Evolutionary conservation across 2,888 invertebrate genomes (phyloP), one percentile per base, ranked within the genome.

Genomic region (Platynereis dumerilii): DNA sequence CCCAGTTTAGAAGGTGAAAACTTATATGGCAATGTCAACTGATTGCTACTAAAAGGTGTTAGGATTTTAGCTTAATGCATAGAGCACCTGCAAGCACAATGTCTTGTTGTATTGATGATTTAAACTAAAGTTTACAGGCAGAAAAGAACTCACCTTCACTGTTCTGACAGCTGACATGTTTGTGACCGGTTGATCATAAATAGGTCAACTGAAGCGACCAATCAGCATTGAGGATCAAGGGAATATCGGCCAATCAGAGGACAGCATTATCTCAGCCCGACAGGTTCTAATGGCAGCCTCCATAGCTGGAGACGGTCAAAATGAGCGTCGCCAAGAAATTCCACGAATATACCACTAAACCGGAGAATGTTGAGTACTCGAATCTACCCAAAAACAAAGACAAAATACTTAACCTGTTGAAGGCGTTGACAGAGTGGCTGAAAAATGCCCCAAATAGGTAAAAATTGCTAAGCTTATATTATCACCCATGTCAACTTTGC

Each of bases 361-460:
- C 61, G 24, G 61, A 61, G 29, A 48, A 61, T 34, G 53, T 61
- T 24, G 61, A 61, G 29, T 54, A 54, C 55, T 54, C 53, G 52
- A 64, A 58, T 58, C 52, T 53, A 52, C 58, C 52, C 48, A 48
- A 39, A 45, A 53, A 52, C 7, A 29, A 58, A 42, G 64, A 64
- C 27, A 58, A 64, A 39, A 29, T 64, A 53, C 48, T 64, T 52
- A 34, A 53, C 57, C 45, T 52, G 28, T 26, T 58, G 58, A 52
- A 64, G 58, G 58, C 52, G 24, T 53, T 64, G 26, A 64, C 64
- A 42, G 52, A 57, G 20, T 64, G 34, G 45, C 64, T 64, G 20
- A 64, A 64, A 58, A 64, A 44, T 45, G 48, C 39, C 58, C 58
- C 58, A n/a, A 64, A 64, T 58, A 64, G 64, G 64, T 64, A 22